These are phyloP conservation scores for Blastobasis lacticolella DNA, from an alignment of 2,888 invertebrate species.

Conservation along the genomic window DNA sequence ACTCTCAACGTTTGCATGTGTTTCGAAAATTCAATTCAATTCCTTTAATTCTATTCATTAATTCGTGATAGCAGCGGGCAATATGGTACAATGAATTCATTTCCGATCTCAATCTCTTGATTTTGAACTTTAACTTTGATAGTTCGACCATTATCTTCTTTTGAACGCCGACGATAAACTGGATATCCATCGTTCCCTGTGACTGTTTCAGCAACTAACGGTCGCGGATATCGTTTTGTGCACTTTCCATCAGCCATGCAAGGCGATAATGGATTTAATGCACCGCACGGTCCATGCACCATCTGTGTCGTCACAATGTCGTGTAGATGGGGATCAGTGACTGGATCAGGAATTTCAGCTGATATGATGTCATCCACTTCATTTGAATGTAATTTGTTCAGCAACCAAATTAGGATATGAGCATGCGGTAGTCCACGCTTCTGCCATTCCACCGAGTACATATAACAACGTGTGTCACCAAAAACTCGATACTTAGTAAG, in stretches of 20 bases:
- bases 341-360: conserved; percentile 22
- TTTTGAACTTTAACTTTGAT: background rate
- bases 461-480: conserved; percentile 14
- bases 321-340: conserved; percentile 8
- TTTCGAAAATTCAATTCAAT: too few species aligned
- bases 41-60: conserved; percentile 9
- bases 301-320: background rate
- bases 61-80: conserved; percentile 18
- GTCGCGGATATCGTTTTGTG: background rate
- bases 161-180: background rate
- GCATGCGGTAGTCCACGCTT: conserved; percentile 11
- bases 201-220: background rate
- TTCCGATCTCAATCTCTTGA: background rate
- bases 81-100: conserved; percentile 19
- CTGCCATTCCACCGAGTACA: conserved; percentile 14
- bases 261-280: background rate
- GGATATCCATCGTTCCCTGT: conserved; percentile 7
- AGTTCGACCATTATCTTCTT: background rate
- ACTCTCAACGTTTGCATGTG: conserved; percentile 10
- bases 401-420: conserved; percentile 24
- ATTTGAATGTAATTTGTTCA: conserved; percentile 22
- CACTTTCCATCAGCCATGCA: conserved; percentile 7
- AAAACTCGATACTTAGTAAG: conserved; percentile 15
- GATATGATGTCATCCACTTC: conserved; percentile 30
- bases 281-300: conserved; percentile 5